phyloP scores from a whole-genome alignment of 2,888 invertebrate species.

The Venusia cambrica region DNA sequence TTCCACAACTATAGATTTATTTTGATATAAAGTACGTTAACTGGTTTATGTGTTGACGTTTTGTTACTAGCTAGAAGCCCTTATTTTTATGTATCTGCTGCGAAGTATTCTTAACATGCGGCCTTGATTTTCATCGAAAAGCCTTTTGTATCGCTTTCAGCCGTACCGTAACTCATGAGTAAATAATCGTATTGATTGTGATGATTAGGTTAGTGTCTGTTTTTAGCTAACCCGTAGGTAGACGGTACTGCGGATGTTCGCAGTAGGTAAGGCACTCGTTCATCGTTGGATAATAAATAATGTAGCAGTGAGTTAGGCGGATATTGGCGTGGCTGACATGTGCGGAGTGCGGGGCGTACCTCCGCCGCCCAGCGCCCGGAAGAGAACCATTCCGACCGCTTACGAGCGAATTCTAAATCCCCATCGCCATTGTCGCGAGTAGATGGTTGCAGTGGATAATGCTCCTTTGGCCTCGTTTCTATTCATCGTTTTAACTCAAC shows the following conservation, averaged over 20 bases:
- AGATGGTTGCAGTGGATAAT: constrained; percentile 39
- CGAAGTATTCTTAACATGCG: too few species aligned
- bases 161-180: not conserved
- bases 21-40: too few species aligned
- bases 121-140: too few species aligned
- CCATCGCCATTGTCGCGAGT: constrained; percentile 46
- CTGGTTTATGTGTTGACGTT: too few species aligned
- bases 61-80: too few species aligned
- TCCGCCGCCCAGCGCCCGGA: constrained; percentile 44
- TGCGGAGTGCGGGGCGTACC: constrained; percentile 19
- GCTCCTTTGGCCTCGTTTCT: constrained; percentile 34
- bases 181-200: constrained; percentile 13
- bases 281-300: constrained; percentile 20
- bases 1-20: not conserved
- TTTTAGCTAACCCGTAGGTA: constrained; percentile 7
- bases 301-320: constrained; percentile 21
- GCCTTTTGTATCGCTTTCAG: constrained; percentile 4
- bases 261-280: constrained; percentile 18
- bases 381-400: constrained; percentile 56
- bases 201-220: constrained; percentile 9
- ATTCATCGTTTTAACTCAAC: constrained; percentile 12
- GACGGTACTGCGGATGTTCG: constrained; percentile 8
- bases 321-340: constrained; percentile 23
- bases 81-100: too few species aligned
- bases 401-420: constrained; percentile 47